Evolutionary conservation across 1,140 invertebrate species (phyloP).

Genomic region (Caenorhabditis briggsae): DNA sequence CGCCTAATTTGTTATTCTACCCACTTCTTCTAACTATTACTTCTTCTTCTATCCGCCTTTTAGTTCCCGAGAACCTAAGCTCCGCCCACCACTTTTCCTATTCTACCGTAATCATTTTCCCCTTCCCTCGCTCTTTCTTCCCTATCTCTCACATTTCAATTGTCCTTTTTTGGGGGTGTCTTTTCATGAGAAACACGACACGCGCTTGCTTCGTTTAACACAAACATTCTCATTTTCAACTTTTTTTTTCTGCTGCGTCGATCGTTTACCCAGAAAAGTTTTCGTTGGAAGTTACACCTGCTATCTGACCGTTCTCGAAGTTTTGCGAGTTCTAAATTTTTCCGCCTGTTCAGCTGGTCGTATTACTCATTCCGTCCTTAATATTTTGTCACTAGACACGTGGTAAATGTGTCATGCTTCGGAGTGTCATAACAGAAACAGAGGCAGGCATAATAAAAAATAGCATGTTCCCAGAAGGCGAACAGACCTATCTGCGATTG

Average conservation of each 20-base stretch:
- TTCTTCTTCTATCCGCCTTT: not conserved
- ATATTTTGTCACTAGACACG: too few relatives aligned
- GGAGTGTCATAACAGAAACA: too few relatives aligned
- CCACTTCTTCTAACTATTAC: not conserved
- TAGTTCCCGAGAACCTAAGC: constrained; percentile 20
- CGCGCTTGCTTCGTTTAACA: constrained; percentile 52
- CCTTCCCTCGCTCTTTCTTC: too few relatives aligned
- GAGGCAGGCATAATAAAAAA: too few relatives aligned
- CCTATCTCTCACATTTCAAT: not conserved
- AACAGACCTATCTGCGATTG: too few relatives aligned
- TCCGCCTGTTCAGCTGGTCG: too few relatives aligned
- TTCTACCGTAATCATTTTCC: constrained; percentile 7
- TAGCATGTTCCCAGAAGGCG: too few relatives aligned
- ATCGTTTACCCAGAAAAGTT: not conserved
- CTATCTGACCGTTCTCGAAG: not conserved
- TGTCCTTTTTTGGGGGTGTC: constrained; percentile 26
- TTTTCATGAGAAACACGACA: constrained; percentile 12
- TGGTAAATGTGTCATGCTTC: too few relatives aligned
- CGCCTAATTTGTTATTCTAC: constrained; percentile 42
- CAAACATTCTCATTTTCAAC: constrained; percentile 28
- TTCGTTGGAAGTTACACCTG: not conserved
- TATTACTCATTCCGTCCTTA: too few relatives aligned
- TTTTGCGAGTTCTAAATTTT: too few relatives aligned
- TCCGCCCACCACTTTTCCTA: not conserved
- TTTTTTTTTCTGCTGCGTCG: not conserved